Evolutionary conservation across 1,140 invertebrate species (phyloP).

Genomic region (Cardiocondyla obscurior): DNA sequence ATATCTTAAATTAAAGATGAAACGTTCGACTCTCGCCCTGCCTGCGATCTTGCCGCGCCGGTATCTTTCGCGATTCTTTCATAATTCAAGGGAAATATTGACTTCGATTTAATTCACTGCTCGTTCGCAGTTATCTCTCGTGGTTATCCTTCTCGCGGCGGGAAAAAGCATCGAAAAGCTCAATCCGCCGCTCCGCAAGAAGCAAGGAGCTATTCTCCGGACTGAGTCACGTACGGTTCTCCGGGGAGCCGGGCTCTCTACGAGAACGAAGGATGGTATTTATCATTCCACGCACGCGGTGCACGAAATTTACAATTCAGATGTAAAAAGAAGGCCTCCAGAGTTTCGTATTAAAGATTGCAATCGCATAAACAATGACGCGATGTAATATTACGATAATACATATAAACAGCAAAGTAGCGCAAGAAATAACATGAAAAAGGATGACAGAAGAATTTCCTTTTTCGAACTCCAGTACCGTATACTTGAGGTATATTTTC

Average conservation of each 20-base stretch:
- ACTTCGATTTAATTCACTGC: constrained; percentile 57
- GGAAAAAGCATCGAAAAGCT: constrained; percentile 54
- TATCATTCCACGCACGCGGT: constrained; percentile 52
- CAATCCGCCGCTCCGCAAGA: constrained; percentile 45
- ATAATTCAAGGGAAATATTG: constrained; percentile 59
- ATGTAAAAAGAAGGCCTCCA: constrained; percentile 43
- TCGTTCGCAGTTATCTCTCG: constrained; percentile 55
- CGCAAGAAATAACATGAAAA: neutral
- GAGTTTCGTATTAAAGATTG: constrained; percentile 54
- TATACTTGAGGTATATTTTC: no score
- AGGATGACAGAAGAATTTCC: neutral
- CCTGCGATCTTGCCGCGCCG: neutral
- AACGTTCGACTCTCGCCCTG: neutral
- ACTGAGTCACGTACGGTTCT: constrained; percentile 51
- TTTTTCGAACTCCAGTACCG: no score
- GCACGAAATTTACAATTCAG: constrained; percentile 50
- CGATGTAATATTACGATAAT: constrained; percentile 17
- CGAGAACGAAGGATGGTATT: constrained; percentile 46
- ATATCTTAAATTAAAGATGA: constrained; percentile 26
- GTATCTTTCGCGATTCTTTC: constrained; percentile 40
- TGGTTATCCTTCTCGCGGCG: constrained; percentile 39
- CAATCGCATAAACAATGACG: constrained; percentile 51
- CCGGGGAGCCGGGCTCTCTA: constrained; percentile 13
- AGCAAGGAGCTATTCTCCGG: constrained; percentile 48
- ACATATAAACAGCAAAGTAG: constrained; percentile 1